Evolutionary conservation across 2,888 invertebrate species (phyloP), one percentile per base, ranked within the genome.

Genomic region (Drosophila nigricruria): DNA sequence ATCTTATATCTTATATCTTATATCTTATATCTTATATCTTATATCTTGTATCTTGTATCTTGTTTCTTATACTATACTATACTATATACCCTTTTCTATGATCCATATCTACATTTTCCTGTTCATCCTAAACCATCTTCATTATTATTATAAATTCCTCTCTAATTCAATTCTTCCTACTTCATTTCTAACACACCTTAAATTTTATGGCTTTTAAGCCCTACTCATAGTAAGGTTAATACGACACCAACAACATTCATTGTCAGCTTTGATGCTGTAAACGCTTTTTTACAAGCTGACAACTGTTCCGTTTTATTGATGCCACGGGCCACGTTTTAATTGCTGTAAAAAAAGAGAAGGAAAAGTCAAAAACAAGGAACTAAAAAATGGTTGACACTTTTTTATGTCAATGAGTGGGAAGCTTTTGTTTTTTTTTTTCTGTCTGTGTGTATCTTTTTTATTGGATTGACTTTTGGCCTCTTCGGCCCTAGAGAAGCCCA

Each of bases 321-420:
- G 85, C 81, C 73, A 72, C 52, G 63, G 85, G 85, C 79, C 59
- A 77, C 78, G 60, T 80, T 88, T 88, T 90, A 88, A 88, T 88
- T 86, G 81, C 62, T 77, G 72, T 32, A 47, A 58, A 64, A 68
- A 14, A 45, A 27, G 40, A 34, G 50, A 56, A 66, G 54, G 63
- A 70, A 70, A 56, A 53, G 0, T 32, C 63, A 42, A 58, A 60
- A 62, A 49, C 5, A 56, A 64, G 47, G 54, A 62, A 42, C n/a
- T 14, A 14, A 20, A 58, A 62, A 56, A 20, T 38, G 38, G 6
- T 50, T 36, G 47, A 62, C 58, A 68, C 36, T 42, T 61, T 72
- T 72, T 69, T 56, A 73, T 67, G 66, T 45, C 53, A 64, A 68
- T 79, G 65, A 50, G 58, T 65, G 42, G 34, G 40, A n/a, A n/a